phyloP scores from a whole-genome alignment of 2,888 invertebrate species.

The Clusia tigrina region DNA sequence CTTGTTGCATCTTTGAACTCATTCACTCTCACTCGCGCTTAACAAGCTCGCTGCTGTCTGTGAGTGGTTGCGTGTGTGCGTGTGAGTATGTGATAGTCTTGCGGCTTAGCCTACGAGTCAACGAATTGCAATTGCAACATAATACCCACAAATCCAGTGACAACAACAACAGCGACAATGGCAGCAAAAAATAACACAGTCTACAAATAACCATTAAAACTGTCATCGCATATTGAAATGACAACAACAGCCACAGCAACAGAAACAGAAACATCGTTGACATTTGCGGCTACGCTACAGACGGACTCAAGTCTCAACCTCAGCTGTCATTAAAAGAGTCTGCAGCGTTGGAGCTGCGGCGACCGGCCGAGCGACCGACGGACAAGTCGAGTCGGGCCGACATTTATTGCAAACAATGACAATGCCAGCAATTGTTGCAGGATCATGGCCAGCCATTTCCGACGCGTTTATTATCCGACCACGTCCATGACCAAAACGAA shows the following conservation, averaged over 20 bases:
- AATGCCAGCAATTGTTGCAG: conserved; percentile 39
- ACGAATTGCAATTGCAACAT: conserved; percentile 32
- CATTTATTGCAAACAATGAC: conserved; percentile 16
- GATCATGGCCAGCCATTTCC: conserved; percentile 44
- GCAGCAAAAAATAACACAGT: conserved; percentile 21
- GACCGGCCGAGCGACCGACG: background rate
- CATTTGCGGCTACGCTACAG: conserved; percentile 37
- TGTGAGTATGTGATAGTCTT: conserved; percentile 11
- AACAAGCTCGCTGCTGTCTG: background rate
- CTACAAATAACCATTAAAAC: conserved; percentile 46
- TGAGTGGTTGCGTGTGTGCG: background rate
- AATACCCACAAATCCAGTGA: conserved; percentile 27
- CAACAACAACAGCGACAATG: conserved; percentile 15
- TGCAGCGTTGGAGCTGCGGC: background rate
- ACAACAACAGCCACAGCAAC: conserved; percentile 36
- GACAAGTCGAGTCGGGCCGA: background rate
- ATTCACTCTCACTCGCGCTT: conserved; percentile 19
- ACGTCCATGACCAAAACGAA: conserved; percentile 10
- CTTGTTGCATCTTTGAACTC: conserved; percentile 10
- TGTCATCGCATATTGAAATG: conserved; percentile 45
- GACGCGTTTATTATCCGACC: conserved; percentile 28
- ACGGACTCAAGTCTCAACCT: conserved; percentile 16
- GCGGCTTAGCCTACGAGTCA: conserved; percentile 20
- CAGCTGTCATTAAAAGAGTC: conserved; percentile 19
- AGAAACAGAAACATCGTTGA: conserved; percentile 25